A percentile compares a stretch with the other conserved stretches of the same genome.
These are phyloP conservation scores for Plebejus melissa DNA, from an alignment of 2,888 invertebrate species.

Conservation along the genomic window DNA sequence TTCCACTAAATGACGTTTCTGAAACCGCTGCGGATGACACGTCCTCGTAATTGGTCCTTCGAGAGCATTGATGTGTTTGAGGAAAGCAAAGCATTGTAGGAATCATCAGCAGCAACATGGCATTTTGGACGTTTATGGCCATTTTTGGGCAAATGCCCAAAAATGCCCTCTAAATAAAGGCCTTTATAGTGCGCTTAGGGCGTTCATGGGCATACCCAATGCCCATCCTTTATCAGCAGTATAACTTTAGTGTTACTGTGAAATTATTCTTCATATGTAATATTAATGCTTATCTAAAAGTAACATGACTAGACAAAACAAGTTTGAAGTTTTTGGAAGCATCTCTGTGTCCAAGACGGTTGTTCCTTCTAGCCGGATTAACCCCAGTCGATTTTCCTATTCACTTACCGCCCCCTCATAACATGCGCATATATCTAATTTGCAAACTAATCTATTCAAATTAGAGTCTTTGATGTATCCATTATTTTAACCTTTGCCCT, in stretches of 20 bases:
- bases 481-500: slow-evolving; percentile 53
- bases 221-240: no score
- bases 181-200: no score
- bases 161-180: no score
- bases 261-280: no score
- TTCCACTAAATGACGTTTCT: slow-evolving; percentile 62
- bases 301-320: no score
- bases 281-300: no score
- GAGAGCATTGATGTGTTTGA: slow-evolving; percentile 7
- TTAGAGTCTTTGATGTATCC: slow-evolving; percentile 59
- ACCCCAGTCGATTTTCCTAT: slow-evolving; percentile 8
- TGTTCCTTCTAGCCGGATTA: slow-evolving; percentile 8
- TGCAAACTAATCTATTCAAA: slow-evolving; percentile 64
- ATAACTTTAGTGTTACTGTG: no score
- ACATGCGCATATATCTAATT: slow-evolving; percentile 61
- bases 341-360: neutral
- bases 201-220: no score
- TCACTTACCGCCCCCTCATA: slow-evolving; percentile 40
- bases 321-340: no score
- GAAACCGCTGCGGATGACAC: slow-evolving; percentile 23
- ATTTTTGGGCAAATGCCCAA: neutral
- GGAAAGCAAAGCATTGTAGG: slow-evolving; percentile 30
- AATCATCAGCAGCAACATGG: slow-evolving; percentile 16
- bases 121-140: neutral
- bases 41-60: slow-evolving; percentile 20